Evolutionary conservation across 1,140 invertebrate species (phyloP).

Genomic region (Zaprionus ornatus): DNA sequence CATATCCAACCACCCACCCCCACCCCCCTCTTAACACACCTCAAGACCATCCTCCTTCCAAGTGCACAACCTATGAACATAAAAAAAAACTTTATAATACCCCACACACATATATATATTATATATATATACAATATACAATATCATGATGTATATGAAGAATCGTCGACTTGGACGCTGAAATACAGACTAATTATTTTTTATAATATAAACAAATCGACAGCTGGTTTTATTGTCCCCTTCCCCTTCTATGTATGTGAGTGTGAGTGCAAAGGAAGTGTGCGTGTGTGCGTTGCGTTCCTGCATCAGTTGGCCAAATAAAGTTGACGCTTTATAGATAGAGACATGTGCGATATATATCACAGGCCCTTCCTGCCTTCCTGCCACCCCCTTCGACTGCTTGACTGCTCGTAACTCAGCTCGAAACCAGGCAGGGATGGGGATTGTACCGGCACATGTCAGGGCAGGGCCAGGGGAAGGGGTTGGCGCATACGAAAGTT

Average conservation of each 20-base stretch:
- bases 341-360: constrained; percentile 75
- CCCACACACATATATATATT: constrained; percentile 11
- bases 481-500: constrained; percentile 40
- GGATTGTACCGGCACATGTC: background rate
- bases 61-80: constrained; percentile 1
- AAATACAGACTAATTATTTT: constrained; percentile 81
- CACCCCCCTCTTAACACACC: background rate
- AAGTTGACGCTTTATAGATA: constrained; percentile 80
- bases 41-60: background rate
- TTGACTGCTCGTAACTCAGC: constrained; percentile 17
- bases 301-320: constrained; percentile 71
- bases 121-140: constrained; percentile 53
- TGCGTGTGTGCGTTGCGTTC: constrained; percentile 8
- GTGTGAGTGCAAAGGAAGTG: constrained; percentile 12
- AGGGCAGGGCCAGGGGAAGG: constrained; percentile 29
- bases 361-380: constrained; percentile 33
- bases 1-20: constrained; percentile 1
- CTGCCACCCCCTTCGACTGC: background rate
- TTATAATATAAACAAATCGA: constrained; percentile 81
- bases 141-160: constrained; percentile 66
- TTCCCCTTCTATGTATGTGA: background rate
- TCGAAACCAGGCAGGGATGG: constrained; percentile 1
- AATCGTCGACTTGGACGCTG: constrained; percentile 77
- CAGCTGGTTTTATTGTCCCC: constrained; percentile 76
- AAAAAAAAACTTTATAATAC: constrained; percentile 33